A percentile compares a stretch with the other conserved stretches of the same genome.
Evolutionary conservation across 2,888 invertebrate genomes (phyloP).

Genomic region (Thera obeliscata): DNA sequence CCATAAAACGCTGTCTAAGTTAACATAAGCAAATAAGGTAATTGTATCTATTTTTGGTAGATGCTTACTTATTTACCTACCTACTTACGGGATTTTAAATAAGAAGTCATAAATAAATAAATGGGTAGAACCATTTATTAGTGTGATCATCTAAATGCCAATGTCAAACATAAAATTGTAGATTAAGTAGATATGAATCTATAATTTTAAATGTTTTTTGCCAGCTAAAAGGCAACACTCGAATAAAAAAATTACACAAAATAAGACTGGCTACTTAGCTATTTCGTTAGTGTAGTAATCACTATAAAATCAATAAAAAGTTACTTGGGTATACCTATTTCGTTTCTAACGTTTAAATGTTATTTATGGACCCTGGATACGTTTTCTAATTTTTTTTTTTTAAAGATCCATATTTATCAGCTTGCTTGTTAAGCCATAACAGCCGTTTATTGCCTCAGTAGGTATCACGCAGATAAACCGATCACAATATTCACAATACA

Average conservation of each 20-base stretch:
- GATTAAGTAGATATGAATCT: background rate
- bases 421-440: background rate
- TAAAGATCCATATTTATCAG: no score
- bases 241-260: background rate
- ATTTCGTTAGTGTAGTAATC: no score
- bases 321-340: no score
- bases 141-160: constrained; percentile 48
- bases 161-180: constrained; percentile 39
- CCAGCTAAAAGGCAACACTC: background rate
- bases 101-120: background rate
- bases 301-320: no score
- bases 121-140: background rate
- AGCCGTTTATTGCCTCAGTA: background rate
- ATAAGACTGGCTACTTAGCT: no score
- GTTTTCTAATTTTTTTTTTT: no score
- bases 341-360: no score
- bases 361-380: no score
- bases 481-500: constrained; percentile 31
- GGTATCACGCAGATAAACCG: background rate
- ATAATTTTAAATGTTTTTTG: no score
- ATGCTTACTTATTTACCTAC: background rate
- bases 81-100: background rate
- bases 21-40: no score
- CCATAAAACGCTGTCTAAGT: background rate
- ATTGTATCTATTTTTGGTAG: no score